phyloP scores from a whole-genome alignment of 1,140 invertebrate species.

The Ylistrum balloti region DNA sequence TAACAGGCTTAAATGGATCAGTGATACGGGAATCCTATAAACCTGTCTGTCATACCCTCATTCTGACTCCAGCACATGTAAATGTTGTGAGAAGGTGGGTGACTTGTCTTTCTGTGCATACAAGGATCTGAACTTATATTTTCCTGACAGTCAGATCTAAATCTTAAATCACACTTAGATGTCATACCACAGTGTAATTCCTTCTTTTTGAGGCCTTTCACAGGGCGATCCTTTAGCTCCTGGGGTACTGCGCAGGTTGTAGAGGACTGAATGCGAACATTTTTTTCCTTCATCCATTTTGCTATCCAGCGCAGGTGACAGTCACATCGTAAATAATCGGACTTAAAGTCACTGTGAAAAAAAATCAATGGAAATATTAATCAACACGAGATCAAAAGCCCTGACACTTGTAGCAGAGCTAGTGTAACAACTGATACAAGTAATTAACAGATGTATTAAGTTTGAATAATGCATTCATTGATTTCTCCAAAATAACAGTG shows the following conservation, averaged over 20 bases:
- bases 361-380: conserved; percentile 42
- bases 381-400: neutral
- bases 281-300: conserved; percentile 88
- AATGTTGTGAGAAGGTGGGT: neutral
- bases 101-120: neutral
- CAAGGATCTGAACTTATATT: neutral
- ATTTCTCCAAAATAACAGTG: neutral
- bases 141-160: neutral
- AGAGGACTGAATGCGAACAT: conserved; percentile 85
- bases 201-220: conserved; percentile 87
- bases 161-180: neutral
- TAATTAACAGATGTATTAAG: neutral
- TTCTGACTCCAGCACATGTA: neutral
- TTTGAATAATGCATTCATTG: neutral
- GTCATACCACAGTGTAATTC: conserved; percentile 80
- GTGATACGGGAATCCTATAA: neutral
- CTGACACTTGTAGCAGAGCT: neutral
- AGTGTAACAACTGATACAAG: neutral
- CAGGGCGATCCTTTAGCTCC: conserved; percentile 86
- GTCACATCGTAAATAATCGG: conserved; percentile 87
- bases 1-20: neutral
- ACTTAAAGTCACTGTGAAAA: conserved; percentile 78
- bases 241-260: conserved; percentile 89
- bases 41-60: neutral
- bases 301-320: conserved; percentile 91